phyloP scores from a whole-genome alignment of 2,113 vertebrate species.

The Heliornis fulica region DNA sequence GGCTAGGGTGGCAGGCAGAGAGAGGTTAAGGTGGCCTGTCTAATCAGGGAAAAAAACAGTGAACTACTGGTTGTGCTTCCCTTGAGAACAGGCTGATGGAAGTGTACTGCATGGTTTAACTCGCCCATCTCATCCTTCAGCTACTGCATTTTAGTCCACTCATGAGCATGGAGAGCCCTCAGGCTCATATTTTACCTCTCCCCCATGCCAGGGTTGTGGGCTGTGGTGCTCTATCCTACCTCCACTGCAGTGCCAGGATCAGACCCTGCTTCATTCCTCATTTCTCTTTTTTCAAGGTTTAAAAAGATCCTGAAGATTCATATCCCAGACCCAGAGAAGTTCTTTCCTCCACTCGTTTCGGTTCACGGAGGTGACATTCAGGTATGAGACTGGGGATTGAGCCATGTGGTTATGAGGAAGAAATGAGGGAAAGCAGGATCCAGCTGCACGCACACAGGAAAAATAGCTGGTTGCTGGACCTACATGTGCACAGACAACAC shows the following conservation, averaged over 20 bases:
- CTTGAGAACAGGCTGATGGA: neutral
- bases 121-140: neutral
- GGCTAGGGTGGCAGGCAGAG: neutral
- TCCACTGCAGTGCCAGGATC: neutral
- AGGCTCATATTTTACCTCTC: neutral
- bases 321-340: conserved; percentile 71
- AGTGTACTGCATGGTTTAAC: neutral
- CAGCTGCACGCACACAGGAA: neutral
- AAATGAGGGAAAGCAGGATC: neutral
- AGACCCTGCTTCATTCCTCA: neutral
- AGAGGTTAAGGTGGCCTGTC: neutral
- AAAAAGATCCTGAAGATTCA: conserved; percentile 70
- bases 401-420: rapidly evolving
- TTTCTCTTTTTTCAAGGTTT: conserved; percentile 54
- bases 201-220: neutral
- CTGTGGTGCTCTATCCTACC: neutral
- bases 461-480: neutral
- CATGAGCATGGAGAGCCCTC: neutral
- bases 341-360: conserved; percentile 67
- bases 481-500: neutral
- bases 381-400: conserved; percentile 44
- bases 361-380: conserved; percentile 74
- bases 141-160: neutral
- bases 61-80: neutral
- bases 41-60: neutral